These are phyloP conservation scores for Rousettus leschenaultii DNA, from an alignment of 2,113 vertebrate species.

Conservation along the genomic window DNA sequence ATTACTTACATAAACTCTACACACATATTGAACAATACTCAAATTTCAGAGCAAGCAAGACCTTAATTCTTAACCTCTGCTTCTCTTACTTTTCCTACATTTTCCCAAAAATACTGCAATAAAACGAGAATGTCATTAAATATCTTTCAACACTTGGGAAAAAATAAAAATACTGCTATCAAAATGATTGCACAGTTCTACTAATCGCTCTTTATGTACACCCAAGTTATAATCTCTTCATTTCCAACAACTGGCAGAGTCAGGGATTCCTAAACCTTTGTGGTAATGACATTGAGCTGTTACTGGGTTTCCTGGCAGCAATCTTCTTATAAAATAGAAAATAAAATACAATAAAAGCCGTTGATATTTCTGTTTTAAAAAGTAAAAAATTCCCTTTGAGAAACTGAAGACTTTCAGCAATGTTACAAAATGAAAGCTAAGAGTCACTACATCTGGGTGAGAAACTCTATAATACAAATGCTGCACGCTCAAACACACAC, in stretches of 20 bases:
- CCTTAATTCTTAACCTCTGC: constrained; percentile 24
- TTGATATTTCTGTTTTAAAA: not conserved
- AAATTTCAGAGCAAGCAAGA: constrained; percentile 37
- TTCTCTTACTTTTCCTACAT: not conserved
- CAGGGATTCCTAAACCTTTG: not conserved
- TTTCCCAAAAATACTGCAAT: not conserved
- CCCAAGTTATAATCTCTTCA: not conserved
- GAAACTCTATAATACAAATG: not conserved
- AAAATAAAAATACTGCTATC: constrained; percentile 27
- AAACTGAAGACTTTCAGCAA: not conserved
- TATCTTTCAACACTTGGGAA: constrained; percentile 6
- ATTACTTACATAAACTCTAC: not conserved
- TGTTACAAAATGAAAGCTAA: constrained; percentile 4
- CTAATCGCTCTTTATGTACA: not conserved
- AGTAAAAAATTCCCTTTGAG: not conserved
- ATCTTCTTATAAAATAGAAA: not conserved
- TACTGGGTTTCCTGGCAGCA: not conserved
- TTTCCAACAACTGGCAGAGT: not conserved
- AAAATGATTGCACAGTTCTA: not conserved
- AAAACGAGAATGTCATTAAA: constrained; percentile 10
- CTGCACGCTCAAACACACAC: not conserved
- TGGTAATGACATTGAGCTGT: not conserved
- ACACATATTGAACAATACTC: not conserved
- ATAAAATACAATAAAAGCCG: constrained; percentile 1
- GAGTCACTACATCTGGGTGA: not conserved